phyloP scores from a whole-genome alignment of 2,113 vertebrate genomes.

The Anguilla japonica region DNA sequence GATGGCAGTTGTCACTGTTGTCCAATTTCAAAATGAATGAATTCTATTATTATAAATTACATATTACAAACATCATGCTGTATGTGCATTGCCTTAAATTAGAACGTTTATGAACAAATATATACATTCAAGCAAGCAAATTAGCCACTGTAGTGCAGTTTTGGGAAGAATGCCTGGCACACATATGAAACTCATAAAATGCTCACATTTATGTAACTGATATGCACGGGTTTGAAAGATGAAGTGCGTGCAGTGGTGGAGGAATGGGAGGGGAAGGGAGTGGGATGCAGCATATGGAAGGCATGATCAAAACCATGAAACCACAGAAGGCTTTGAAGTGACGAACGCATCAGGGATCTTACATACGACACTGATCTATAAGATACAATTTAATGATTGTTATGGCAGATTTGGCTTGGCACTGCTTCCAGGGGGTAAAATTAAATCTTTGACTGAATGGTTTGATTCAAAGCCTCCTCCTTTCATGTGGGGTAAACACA shows the following conservation, averaged over 20 bases:
- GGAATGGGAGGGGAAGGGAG: not conserved
- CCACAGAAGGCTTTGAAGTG: not conserved
- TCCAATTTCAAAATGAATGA: no score
- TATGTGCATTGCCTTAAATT: not conserved
- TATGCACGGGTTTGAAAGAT: no score
- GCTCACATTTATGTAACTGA: no score
- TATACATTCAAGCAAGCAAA: not conserved
- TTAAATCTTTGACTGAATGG: not conserved
- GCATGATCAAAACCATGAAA: not conserved
- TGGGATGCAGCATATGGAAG: not conserved
- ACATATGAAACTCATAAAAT: no score
- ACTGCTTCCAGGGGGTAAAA: not conserved
- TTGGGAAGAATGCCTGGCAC: no score
- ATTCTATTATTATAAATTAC: no score
- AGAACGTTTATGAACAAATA: not conserved
- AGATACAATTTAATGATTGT: not conserved
- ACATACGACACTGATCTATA: not conserved
- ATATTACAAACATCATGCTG: no score
- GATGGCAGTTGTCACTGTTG: no score
- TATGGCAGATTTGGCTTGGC: not conserved
- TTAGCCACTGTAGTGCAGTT: no score
- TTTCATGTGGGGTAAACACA: not conserved
- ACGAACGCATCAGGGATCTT: not conserved
- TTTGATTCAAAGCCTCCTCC: not conserved
- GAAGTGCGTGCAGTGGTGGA: not conserved